phyloP scores from a whole-genome alignment of 2,797 vertebrate species.

The Ctenosaura bakeri region DNA sequence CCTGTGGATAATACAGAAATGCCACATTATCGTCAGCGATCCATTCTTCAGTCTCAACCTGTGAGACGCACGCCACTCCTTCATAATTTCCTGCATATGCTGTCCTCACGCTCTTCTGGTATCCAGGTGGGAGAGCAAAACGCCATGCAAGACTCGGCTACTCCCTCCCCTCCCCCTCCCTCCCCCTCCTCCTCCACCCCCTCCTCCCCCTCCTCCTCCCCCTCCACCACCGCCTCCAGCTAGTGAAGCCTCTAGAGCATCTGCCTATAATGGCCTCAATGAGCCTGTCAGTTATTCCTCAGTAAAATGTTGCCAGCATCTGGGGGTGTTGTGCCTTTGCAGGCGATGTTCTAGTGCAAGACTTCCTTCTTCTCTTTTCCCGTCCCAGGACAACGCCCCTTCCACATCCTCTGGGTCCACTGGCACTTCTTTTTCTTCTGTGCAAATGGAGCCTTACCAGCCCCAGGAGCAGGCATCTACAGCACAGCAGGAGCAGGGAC shows the following conservation, averaged over 20 bases:
- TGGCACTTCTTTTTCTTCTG: constrained; percentile 91
- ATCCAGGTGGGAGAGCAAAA: constrained; percentile 88
- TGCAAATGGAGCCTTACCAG: constrained; percentile 92
- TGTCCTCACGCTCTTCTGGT: constrained; percentile 94
- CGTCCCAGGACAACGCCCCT: constrained; percentile 79
- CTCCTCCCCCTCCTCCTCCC: constrained; percentile 82
- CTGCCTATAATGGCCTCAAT: constrained; percentile 86
- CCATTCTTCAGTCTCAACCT: constrained; percentile 94
- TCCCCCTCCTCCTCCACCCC: constrained; percentile 80
- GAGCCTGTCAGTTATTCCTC: constrained; percentile 87
- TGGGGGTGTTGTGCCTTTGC: constrained; percentile 95
- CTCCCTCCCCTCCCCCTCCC: constrained; percentile 85
- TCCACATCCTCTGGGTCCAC: constrained; percentile 82
- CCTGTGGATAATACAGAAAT: constrained; percentile 97
- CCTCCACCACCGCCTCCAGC: constrained; percentile 86
- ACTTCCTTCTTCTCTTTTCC: constrained; percentile 85
- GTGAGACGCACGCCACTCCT: constrained; percentile 97
- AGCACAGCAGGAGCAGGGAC: constrained; percentile 84
- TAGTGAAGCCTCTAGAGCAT: constrained; percentile 87
- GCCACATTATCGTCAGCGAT: constrained; percentile 95
- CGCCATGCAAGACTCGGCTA: constrained; percentile 85
- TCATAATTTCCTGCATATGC: constrained; percentile 99
- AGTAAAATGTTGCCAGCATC: constrained; percentile 95
- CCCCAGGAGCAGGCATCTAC: constrained; percentile 85
- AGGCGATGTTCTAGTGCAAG: constrained; percentile 91